Base-by-base conservation (phyloP, 2,797 vertebrate genomes). In the Enteromius anoplus region DNA sequence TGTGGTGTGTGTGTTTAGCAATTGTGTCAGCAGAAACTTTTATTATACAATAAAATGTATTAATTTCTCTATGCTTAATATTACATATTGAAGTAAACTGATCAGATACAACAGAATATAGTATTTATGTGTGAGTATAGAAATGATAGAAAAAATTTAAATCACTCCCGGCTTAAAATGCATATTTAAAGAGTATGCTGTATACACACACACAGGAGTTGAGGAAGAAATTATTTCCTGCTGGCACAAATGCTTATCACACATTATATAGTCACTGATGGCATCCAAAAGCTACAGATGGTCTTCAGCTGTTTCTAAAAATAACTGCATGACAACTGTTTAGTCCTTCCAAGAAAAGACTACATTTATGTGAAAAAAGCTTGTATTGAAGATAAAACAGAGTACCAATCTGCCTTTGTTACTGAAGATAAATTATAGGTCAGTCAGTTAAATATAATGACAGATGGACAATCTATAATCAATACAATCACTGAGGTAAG, bases 301-400 rank as follows among this genome's bases (percentile, higher is more conserved):
- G 40, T 77, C 37, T 60, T 77, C 45, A 70, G 53, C 34, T 62
- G 60, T 81, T 29, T 80, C 53, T 76, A 10, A 34, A 29, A 73
- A 78, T 32, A 68, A 15, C n/a, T 77, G 45, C 29, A 42, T 17
- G 32, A 32, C 5, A 32, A 81, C 5, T 4, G 8, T 62, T 34
- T 32, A 37, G 23, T 42, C 3, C n/a, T 42, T 45, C 23, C 40
- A 32, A 4, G n/a, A 9, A 10, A 68, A 34, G n/a, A 26, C 4
- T 2, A 23, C 1, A 60, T 37, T 62, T 23, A 45, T 34, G 21
- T 66, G n/a, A 19, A 51, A 23, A 47, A 45, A 53, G 23, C 4
- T 21, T 21, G 2, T 17, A 23, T 71, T n/a, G 26, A 32, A 32
- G 17, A 45, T 14, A 19, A 34, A 34, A 32, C n/a, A 70, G 8